Conservation (phyloP, 2,113 vertebrate genomes). For the Melanerpes formicivorus region DNA sequence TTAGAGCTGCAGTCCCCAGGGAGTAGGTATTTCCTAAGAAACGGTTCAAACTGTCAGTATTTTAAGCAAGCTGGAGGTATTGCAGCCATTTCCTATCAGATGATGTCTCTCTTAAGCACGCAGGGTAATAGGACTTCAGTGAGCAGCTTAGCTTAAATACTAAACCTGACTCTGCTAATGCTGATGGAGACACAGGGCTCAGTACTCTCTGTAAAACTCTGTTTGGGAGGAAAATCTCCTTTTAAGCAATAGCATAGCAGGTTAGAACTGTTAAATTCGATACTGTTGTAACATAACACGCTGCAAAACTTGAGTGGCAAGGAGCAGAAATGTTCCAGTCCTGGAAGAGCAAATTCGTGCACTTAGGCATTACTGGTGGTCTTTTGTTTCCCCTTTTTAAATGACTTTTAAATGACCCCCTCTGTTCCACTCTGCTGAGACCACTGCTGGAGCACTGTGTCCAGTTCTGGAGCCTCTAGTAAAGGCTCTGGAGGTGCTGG, state of each 20-base stretch:
- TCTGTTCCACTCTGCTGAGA: no score
- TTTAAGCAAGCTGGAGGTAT: constrained; percentile 54
- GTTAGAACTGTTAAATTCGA: constrained; percentile 17
- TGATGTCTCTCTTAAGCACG: constrained; percentile 19
- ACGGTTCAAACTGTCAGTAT: constrained; percentile 60
- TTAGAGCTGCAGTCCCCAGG: constrained; percentile 20
- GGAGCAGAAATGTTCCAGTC: constrained; percentile 18
- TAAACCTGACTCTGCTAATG: background rate
- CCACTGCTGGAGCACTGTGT: no score
- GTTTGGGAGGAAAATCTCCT: constrained; percentile 4
- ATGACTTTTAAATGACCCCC: background rate
- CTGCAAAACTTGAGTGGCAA: constrained; percentile 25
- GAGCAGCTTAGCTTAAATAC: constrained; percentile 42
- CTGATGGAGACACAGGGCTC: constrained; percentile 22
- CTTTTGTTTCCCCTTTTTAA: background rate
- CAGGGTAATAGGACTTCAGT: background rate
- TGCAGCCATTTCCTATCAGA: constrained; percentile 69
- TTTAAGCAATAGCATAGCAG: background rate
- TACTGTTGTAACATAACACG: constrained; percentile 18
- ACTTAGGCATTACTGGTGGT: background rate
- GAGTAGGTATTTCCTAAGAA: constrained; percentile 59
- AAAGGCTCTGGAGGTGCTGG: no score
- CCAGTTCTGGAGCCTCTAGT: no score
- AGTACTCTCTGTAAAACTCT: background rate
- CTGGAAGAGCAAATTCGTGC: background rate